A percentile compares a stretch with the other conserved stretches of the same genome.
Conservation (phyloP, 2,888 invertebrate species). For the Osedax fenrisi region DNA sequence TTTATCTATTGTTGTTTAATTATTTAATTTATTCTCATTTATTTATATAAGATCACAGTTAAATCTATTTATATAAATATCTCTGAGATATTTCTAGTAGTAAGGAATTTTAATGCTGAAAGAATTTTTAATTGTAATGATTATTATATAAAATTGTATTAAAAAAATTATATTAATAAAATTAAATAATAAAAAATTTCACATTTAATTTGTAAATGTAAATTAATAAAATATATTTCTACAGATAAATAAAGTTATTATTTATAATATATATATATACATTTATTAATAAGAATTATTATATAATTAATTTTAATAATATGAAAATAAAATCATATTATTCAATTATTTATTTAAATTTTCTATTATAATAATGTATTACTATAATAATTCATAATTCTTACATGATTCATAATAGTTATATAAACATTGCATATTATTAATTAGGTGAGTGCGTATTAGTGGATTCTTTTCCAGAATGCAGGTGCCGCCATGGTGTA, state of each 20-base stretch:
- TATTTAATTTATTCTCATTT: no score
- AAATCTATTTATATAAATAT: no score
- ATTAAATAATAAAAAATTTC: background rate
- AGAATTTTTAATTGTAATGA: background rate
- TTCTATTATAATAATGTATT: background rate
- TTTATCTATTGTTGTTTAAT: background rate
- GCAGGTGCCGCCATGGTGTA: conserved; percentile 41
- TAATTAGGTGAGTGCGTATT: background rate
- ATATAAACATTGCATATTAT: background rate
- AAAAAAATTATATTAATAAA: background rate
- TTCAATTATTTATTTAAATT: background rate
- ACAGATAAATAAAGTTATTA: no score
- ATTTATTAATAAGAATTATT: no score
- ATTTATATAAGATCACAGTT: no score
- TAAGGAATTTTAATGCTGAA: background rate
- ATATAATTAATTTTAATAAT: no score
- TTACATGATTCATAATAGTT: background rate
- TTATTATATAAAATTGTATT: background rate
- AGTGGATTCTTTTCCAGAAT: conserved; percentile 32
- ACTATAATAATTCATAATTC: background rate
- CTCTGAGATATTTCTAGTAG: no score
- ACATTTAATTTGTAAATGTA: no score
- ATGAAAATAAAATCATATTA: no score
- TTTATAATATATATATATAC: no score
- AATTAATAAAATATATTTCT: no score